Conservation (phyloP, 1,140 invertebrate genomes). For the Gryllus bimaculatus region DNA sequence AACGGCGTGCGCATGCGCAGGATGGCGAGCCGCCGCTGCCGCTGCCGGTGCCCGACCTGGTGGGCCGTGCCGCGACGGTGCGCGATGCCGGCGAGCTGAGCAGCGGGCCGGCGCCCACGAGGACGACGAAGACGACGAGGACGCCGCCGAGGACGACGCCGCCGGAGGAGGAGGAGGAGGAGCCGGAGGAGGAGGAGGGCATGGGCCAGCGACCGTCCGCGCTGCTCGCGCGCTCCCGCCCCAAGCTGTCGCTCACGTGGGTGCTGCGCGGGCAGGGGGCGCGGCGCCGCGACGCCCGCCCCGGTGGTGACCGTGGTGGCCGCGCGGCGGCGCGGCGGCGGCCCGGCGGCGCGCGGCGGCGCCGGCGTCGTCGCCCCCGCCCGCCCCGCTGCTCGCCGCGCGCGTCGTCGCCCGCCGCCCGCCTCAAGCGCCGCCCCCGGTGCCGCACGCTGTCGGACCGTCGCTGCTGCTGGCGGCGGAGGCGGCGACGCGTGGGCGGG, state of each 20-base stretch:
- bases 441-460: slow-evolving; percentile 19
- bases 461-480: slow-evolving; percentile 22
- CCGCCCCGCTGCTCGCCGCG: not conserved
- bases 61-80: slow-evolving; percentile 17
- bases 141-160: slow-evolving; percentile 7
- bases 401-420: not conserved
- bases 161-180: slow-evolving; percentile 12
- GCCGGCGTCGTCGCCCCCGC: slow-evolving; percentile 15
- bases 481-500: slow-evolving; percentile 11
- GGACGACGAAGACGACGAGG: slow-evolving; percentile 16
- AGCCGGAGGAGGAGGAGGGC: slow-evolving; percentile 12
- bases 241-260: slow-evolving; percentile 60
- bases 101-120: not conserved
- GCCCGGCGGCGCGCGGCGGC: not conserved
- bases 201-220: slow-evolving; percentile 20
- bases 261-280: slow-evolving; percentile 35
- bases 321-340: slow-evolving; percentile 12
- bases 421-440: not conserved
- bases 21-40: slow-evolving; percentile 8
- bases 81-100: slow-evolving; percentile 11
- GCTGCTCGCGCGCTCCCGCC: slow-evolving; percentile 32
- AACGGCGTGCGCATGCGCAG: not conserved
- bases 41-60: slow-evolving; percentile 18
- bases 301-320: not conserved
- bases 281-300: not conserved